These are phyloP conservation scores for Cephus runcator DNA, from an alignment of 2,888 invertebrate species.

Conservation along the genomic window DNA sequence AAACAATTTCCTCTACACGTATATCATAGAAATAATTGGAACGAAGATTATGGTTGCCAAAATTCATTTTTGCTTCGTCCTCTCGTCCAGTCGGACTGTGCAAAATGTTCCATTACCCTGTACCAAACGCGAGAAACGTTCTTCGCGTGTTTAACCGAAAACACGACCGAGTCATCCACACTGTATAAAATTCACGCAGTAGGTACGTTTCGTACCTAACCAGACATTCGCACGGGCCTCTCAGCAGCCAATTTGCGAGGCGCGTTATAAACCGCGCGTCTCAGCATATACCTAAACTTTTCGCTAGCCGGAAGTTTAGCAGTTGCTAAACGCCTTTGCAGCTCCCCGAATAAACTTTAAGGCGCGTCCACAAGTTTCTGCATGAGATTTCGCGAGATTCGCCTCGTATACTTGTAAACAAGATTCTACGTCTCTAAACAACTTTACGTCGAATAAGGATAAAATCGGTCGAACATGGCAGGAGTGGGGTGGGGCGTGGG, in stretches of 20 bases:
- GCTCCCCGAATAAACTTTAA: slow-evolving; percentile 23
- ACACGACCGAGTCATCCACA: slow-evolving; percentile 13
- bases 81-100: not conserved
- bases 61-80: not conserved
- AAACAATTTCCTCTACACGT: not conserved
- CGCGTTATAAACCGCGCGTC: not conserved
- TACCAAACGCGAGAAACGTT: not conserved
- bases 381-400: slow-evolving; percentile 8
- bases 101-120: not conserved
- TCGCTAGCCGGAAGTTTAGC: slow-evolving; percentile 12
- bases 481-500: not conserved
- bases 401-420: slow-evolving; percentile 6
- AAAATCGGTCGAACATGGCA: not conserved
- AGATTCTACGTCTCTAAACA: slow-evolving; percentile 13
- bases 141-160: slow-evolving; percentile 15
- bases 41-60: not conserved
- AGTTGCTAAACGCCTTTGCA: slow-evolving; percentile 26
- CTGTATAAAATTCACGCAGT: not conserved
- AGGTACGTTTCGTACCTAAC: not conserved
- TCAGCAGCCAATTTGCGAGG: not conserved
- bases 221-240: not conserved
- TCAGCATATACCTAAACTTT: not conserved
- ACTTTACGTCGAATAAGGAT: not conserved
- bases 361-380: slow-evolving; percentile 19
- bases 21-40: not conserved